A percentile compares a stretch with the other conserved stretches of the same genome.
Conservation (phyloP, 2,888 invertebrate genomes). For the Xiphydria camelus region DNA sequence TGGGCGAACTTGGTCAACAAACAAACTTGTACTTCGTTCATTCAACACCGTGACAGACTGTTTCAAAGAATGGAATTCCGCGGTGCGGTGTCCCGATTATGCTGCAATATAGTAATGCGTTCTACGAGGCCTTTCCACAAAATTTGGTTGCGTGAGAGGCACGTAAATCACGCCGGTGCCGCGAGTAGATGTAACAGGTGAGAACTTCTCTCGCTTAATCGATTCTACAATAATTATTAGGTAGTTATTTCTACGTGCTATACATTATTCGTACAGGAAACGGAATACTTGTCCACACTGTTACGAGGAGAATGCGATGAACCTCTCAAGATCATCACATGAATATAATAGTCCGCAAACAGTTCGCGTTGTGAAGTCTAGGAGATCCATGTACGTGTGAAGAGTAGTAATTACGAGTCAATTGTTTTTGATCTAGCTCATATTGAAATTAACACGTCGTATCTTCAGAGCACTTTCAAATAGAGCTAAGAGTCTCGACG, state of each 20-base stretch:
- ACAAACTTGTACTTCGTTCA: conserved; percentile 45
- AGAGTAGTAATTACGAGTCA: too few relatives aligned
- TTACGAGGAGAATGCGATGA: neutral
- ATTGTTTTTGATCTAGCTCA: too few relatives aligned
- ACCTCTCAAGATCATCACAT: conserved; percentile 2
- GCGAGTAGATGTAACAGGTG: conserved; percentile 29
- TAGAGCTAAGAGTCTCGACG: too few relatives aligned
- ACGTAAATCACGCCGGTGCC: conserved; percentile 42
- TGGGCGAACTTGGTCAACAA: conserved; percentile 48
- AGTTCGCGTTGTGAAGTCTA: neutral
- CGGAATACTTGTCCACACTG: conserved; percentile 33
- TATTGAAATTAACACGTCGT: too few relatives aligned
- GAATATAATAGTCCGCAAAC: conserved; percentile 1
- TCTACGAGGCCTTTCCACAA: conserved; percentile 36
- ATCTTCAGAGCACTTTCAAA: too few relatives aligned
- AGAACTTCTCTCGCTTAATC: too few relatives aligned
- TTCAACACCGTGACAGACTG: conserved; percentile 52
- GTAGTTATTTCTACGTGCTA: neutral
- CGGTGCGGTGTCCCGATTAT: conserved; percentile 58
- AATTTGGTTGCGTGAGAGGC: conserved; percentile 43
- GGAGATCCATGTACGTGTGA: neutral
- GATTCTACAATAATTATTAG: too few relatives aligned
- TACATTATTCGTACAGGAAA: conserved; percentile 18
- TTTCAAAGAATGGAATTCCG: conserved; percentile 57
- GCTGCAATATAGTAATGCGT: conserved; percentile 59